A percentile compares a stretch with the other conserved stretches of the same genome.
Evolutionary conservation across 2,888 invertebrate species (phyloP).

Genomic region (Ganaspis brasiliensis): DNA sequence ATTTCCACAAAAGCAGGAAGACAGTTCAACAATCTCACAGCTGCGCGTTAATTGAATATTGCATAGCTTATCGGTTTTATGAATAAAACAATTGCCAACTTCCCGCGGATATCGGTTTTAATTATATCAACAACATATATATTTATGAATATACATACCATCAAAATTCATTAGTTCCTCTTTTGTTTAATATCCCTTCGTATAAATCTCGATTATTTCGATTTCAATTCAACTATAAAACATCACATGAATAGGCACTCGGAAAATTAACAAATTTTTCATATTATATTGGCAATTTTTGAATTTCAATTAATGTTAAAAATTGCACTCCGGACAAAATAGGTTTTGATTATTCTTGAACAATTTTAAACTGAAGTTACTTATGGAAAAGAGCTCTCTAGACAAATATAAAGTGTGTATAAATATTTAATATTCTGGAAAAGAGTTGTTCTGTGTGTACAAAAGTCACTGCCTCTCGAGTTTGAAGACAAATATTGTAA

Average conservation of each 20-base stretch:
- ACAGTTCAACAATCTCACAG: conserved; percentile 31
- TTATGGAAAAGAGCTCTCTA: no score
- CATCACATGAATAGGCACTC: no score
- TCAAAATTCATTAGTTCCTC: not conserved
- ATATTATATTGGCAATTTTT: no score
- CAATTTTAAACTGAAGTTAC: no score
- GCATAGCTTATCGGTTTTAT: conserved; percentile 27
- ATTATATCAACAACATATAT: not conserved
- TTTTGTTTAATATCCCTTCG: not conserved
- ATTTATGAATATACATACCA: not conserved
- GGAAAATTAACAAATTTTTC: no score
- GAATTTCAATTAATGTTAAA: no score
- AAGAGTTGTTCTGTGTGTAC: not conserved
- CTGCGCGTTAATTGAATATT: conserved; percentile 34
- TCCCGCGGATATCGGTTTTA: conserved; percentile 24
- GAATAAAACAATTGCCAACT: conserved; percentile 33
- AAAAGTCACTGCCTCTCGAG: not conserved
- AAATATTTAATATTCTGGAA: not conserved
- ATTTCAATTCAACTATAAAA: no score
- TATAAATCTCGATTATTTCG: not conserved
- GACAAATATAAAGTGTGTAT: not conserved
- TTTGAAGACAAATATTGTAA: not conserved
- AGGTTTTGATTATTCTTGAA: no score
- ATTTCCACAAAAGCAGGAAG: conserved; percentile 18
- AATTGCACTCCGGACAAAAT: no score